Conservation (phyloP, 2,888 invertebrate genomes). For the Dolomedes plantarius region DNA sequence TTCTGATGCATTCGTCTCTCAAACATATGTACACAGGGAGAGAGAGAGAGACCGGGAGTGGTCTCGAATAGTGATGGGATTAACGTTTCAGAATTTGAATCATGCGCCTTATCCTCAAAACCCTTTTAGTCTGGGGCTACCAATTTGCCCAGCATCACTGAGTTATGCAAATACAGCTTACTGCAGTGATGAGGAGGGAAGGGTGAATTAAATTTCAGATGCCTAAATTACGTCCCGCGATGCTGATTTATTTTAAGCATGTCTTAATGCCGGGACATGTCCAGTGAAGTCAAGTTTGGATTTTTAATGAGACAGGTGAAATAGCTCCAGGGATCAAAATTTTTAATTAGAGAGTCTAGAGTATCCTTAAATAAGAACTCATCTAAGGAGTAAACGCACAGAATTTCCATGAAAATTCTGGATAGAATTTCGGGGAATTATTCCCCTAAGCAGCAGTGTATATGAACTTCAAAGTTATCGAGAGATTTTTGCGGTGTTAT, state of each 20-base stretch:
- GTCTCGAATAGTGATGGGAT: background rate
- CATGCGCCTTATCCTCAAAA: background rate
- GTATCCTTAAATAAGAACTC: background rate
- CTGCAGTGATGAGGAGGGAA: background rate
- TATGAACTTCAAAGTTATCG: no score
- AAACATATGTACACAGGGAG: background rate
- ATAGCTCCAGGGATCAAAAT: background rate
- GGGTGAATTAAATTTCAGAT: background rate
- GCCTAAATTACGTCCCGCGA: background rate
- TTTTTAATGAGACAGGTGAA: background rate
- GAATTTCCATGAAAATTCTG: no score
- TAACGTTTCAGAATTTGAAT: background rate
- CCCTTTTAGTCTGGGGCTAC: background rate
- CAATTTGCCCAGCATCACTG: background rate
- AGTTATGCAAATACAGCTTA: conserved; percentile 1
- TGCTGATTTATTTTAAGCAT: background rate
- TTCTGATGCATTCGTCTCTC: background rate
- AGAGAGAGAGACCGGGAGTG: background rate
- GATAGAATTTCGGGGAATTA: no score
- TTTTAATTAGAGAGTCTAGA: background rate
- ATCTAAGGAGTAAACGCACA: no score
- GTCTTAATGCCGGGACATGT: background rate
- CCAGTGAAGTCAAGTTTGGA: background rate
- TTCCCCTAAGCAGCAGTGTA: no score
- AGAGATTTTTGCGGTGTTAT: no score